Percentiles rank a stretch among this genome's conserved stretches.
These are phyloP conservation scores for Megalopta genalis DNA, from an alignment of 1,140 invertebrate genomes.

Conservation along the genomic window DNA sequence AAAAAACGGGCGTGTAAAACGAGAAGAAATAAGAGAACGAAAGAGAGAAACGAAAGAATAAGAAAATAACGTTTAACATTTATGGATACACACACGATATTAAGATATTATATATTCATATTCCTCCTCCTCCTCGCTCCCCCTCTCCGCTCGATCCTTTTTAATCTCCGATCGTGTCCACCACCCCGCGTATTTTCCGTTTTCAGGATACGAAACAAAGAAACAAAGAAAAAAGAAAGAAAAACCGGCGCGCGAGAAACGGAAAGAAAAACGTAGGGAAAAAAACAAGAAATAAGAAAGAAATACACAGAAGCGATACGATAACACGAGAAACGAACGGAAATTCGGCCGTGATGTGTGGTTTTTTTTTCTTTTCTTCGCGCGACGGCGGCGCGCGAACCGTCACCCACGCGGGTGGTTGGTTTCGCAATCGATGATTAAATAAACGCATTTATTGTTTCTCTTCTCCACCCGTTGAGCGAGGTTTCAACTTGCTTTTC, in stretches of 20 bases:
- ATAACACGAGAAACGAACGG: no score
- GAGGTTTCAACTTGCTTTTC: slow-evolving; percentile 46
- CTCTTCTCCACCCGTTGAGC: not conserved
- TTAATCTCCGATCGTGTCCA: slow-evolving; percentile 39
- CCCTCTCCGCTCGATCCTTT: slow-evolving; percentile 38
- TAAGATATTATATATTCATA: slow-evolving; percentile 58
- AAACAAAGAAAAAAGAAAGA: no score
- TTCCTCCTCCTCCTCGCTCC: slow-evolving; percentile 33
- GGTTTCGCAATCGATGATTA: slow-evolving; percentile 32
- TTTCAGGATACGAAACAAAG: slow-evolving; percentile 8
- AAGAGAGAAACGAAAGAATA: slow-evolving; percentile 45
- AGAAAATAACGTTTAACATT: slow-evolving; percentile 66
- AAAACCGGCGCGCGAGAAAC: slow-evolving; percentile 10
- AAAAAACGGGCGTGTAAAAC: no score
- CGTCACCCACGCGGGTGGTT: slow-evolving; percentile 34
- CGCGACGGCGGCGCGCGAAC: slow-evolving; percentile 32
- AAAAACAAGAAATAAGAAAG: no score
- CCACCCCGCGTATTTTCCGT: slow-evolving; percentile 8
- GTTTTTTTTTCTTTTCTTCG: no score
- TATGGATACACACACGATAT: slow-evolving; percentile 60
- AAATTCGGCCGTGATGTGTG: slow-evolving; percentile 30
- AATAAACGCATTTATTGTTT: slow-evolving; percentile 50
- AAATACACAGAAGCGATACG: no score
- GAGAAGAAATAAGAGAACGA: slow-evolving; percentile 41
- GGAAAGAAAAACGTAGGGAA: not conserved